Conservation (phyloP, 2,113 vertebrate genomes). For the Garra rufa region DNA sequence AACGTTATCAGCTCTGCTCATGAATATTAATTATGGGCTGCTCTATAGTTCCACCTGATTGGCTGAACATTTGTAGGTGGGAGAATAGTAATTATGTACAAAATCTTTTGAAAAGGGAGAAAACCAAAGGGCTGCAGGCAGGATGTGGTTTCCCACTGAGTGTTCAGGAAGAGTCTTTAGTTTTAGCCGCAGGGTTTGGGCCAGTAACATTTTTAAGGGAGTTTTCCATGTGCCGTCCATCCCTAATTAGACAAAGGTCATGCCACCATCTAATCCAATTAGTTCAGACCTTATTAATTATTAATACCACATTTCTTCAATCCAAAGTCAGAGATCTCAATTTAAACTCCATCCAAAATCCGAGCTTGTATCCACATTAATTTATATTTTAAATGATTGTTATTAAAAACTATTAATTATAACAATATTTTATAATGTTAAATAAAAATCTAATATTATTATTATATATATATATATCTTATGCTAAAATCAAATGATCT, state of each 20-base stretch:
- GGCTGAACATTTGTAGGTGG: neutral
- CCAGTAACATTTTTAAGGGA: neutral
- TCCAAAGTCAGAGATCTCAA: too few species aligned
- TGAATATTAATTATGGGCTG: neutral
- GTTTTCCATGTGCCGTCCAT: neutral
- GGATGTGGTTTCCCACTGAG: neutral
- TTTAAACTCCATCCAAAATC: too few species aligned
- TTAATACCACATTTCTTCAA: too few species aligned
- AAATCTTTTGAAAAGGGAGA: neutral
- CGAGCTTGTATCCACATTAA: too few species aligned
- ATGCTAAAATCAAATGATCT: too few species aligned
- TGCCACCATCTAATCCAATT: neutral
- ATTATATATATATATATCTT: too few species aligned
- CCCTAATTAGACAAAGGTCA: slow-evolving; percentile 27
- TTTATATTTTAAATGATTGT: too few species aligned
- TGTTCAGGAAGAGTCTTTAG: slow-evolving; percentile 4
- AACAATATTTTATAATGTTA: too few species aligned
- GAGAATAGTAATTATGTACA: neutral
- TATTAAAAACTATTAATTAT: too few species aligned
- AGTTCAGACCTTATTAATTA: neutral
- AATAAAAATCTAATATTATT: too few species aligned
- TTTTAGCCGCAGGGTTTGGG: neutral
- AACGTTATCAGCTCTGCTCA: neutral
- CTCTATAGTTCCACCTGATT: neutral
- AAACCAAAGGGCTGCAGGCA: neutral